A percentile compares a stretch with the other conserved stretches of the same genome.
phyloP scores from a whole-genome alignment of 1,140 invertebrate species.

The Calephelis nemesis region DNA sequence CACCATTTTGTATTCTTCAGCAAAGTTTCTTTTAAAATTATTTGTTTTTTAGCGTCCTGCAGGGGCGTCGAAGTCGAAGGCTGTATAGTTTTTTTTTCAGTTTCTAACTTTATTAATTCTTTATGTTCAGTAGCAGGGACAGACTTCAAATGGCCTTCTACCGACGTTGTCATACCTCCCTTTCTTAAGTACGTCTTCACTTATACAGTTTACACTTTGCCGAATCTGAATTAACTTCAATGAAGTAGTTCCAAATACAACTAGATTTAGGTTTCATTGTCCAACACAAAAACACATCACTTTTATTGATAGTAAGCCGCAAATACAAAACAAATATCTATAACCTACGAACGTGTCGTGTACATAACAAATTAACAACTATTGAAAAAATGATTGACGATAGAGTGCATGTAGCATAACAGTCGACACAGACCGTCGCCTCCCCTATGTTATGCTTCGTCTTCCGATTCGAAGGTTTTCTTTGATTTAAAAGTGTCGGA shows the following conservation, averaged over 20 bases:
- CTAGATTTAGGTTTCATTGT: slow-evolving; percentile 22
- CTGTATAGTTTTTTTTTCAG: neutral
- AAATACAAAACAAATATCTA: slow-evolving; percentile 8
- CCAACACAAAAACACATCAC: slow-evolving; percentile 8
- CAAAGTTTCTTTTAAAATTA: too few species aligned
- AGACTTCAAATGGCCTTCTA: slow-evolving; percentile 14
- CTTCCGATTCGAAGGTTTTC: too few species aligned
- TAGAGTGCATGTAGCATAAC: slow-evolving; percentile 10
- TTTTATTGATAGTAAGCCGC: slow-evolving; percentile 14
- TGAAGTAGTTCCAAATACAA: slow-evolving; percentile 21
- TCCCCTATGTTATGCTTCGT: too few species aligned
- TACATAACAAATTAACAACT: slow-evolving; percentile 9
- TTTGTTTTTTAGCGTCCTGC: too few species aligned
- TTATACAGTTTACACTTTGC: slow-evolving; percentile 13
- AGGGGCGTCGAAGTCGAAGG: too few species aligned
- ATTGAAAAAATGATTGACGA: slow-evolving; percentile 13
- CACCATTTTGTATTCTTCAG: too few species aligned
- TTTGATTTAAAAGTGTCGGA: too few species aligned
- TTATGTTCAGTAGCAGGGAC: neutral
- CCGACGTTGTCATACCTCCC: slow-evolving; percentile 3
- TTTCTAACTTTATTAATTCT: slow-evolving; percentile 2
- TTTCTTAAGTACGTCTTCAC: slow-evolving; percentile 12
- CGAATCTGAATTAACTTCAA: neutral
- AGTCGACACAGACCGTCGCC: neutral
- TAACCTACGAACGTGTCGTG: slow-evolving; percentile 8